These are phyloP conservation scores for Istiophorus platypterus DNA, from an alignment of 2,113 vertebrate species.

Conservation along the genomic window DNA sequence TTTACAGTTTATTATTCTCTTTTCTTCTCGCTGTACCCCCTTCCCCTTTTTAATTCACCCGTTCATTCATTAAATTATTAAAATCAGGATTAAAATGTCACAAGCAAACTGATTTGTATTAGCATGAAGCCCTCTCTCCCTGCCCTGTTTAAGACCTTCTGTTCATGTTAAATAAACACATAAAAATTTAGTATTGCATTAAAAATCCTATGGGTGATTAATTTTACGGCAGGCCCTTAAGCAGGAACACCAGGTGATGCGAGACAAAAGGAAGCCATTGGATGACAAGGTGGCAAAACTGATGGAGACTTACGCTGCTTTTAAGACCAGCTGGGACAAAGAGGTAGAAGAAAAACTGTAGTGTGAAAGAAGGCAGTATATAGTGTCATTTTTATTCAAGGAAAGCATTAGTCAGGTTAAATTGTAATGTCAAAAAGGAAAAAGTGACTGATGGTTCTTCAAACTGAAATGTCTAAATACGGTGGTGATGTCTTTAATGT, in stretches of 20 bases:
- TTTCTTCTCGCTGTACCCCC: conserved; percentile 85
- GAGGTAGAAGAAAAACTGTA: conserved; percentile 80
- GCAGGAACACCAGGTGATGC: conserved; percentile 94
- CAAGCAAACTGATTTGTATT: conserved; percentile 95
- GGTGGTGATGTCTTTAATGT: not conserved
- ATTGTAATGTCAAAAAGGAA: not conserved
- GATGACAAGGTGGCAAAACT: conserved; percentile 91
- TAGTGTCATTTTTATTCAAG: not conserved
- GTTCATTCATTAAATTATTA: conserved; percentile 94
- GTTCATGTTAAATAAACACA: conserved; percentile 96
- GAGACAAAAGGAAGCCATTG: conserved; percentile 89
- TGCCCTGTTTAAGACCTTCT: conserved; percentile 89
- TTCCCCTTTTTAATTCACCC: conserved; percentile 90
- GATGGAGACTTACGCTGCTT: conserved; percentile 86
- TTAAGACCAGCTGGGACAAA: conserved; percentile 87
- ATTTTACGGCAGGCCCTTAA: conserved; percentile 99
- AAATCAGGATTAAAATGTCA: conserved; percentile 97
- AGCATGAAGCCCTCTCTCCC: conserved; percentile 80
- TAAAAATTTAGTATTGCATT: conserved; percentile 99
- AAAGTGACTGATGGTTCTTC: not conserved
- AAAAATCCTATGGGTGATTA: conserved; percentile 98
- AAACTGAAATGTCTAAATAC: not conserved
- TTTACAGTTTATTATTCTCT: conserved; percentile 88
- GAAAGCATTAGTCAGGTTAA: not conserved
- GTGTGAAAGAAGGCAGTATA: not conserved